Evolutionary conservation across 2,113 vertebrate genomes (phyloP), one percentile per base, ranked within the genome.

Genomic region (Erythrolamprus reginae): DNA sequence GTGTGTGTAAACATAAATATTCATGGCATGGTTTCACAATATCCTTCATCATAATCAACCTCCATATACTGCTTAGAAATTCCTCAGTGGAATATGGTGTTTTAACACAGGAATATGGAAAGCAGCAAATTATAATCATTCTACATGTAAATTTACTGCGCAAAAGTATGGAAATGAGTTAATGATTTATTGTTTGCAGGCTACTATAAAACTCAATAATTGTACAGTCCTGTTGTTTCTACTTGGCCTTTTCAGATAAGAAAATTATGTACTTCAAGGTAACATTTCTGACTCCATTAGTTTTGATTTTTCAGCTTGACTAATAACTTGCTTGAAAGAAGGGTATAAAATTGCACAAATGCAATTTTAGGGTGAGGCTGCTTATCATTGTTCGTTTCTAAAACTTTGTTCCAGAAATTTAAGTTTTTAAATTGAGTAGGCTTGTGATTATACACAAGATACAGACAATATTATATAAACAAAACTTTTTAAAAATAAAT

Each of bases 261-360:
- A 94, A 93, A 92, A 90, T 61, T 51, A 82, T 23, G 58, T 33
- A 84, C 47, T 90, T 92, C 51, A 93, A 92, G 42, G 4, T 28
- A 95, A 88, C 0, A 8, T 12, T 87, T 90, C 26, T 92, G 90
- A 94, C 6, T 56, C 10, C 0, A 55, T 92, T 58, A 0, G 5
- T 38, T 87, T n/a, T 47, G 56, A 38, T 92, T 91, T 92, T 95
- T 90, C 90, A 93, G 91, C 45, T 58, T 90, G 85, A 90, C 86
- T 77, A 6, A 33, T n/a, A 10, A 86, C 61, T 88, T 51, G 65
- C 77, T 88, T 89, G 82, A 93, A 38, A 4, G 53, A 48, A 90
- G 47, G 13, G 83, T 51, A 92, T 91, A 52, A 92, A 89, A 87
- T 82, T n/a, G 24, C 50, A 55, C 50, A 77, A 51, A 51, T 45